Base-by-base conservation (phyloP, 2,797 vertebrate genomes). In the Toxotes lorentzi region DNA sequence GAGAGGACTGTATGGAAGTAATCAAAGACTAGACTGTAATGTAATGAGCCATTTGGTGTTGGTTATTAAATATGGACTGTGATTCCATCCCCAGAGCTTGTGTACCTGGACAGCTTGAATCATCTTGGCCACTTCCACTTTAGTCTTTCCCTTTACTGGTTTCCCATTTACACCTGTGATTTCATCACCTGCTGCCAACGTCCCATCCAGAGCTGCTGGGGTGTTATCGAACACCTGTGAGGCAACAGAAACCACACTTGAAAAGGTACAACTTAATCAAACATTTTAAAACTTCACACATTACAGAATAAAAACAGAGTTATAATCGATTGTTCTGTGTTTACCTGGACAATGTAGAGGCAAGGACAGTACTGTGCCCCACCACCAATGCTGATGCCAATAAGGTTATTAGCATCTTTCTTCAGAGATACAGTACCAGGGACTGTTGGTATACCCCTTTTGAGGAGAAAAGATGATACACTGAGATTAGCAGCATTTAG, bases 71-170 rank as follows among this genome's bases (percentile, higher is more conserved):
- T 51, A 3, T 12, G 19, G 9, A 54, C 13, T 35, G 9, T 77
- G 24, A n/a, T 32, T 64, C n/a, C 5, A 3, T 32, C 56, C 24
- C n/a, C 41, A 43, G 34, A 45, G 10, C 19, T 4, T 0, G 23
- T 72, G 38, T 92, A 99, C 98, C 98, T 99, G 97, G 76, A 99
- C 98, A 86, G 96, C 95, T 93, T 99, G 98, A 86, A 99, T 99
- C 98, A 99, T 99, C 95, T 98, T 99, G 32, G 98, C 98, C 92
- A 99, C 98, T 84, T 99, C 97, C 91, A 99, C 97, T 88, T 99
- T 99, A 23, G 98, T 99, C 79, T 97, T 99, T 6, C 98, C 98
- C 90, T 99, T 99, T 83, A 99, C 97, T 0, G 98, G 95, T 88
- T 96, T 98, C 35, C 97, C 97, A 0, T 98, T 99, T 70, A 99